Base-by-base conservation (phyloP, 2,888 invertebrate species). In the Cantharis lateralis region DNA sequence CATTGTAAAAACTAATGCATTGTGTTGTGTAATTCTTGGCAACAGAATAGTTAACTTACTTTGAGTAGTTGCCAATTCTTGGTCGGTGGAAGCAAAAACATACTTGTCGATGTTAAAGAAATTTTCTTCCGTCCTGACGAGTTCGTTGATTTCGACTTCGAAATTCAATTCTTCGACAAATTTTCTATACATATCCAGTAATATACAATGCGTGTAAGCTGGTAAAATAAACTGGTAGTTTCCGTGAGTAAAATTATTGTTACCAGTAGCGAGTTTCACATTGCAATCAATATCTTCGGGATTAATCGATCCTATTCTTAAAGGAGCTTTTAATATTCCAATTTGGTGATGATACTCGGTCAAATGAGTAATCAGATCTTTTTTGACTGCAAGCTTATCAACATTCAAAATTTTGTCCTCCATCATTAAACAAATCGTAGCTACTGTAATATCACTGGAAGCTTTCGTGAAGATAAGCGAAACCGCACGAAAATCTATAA, bases 391-490 rank as follows among this genome's bases (percentile, higher is more conserved):
- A 15, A 76, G 64, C 18, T 61, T 20, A 9, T 20, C 9, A 10
- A 77, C 74, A 15, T 61, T 13, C 10, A 74, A 10, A 68, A 77
- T 68, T 32, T 77, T 77, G 11, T 20, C 13, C 11, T 68, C 26
- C 18, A 77, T 4, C 5, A 77, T 3, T 11, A 2, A 7, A 15
- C 68, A 74, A 9, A 77, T 63, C 1, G 48, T 66, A 15, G 61
- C 68, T 9, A 15, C 62, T 0, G 4, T 69, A 62, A 62, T 32
- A 16, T 71, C 24, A 13, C 63, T 68, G 5, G 16, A 15, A 48
- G 74, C 77, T 18, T 77, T 77, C 2, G 77, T 77, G 24, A 74
- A 77, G 1, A 77, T 69, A 9, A 77, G 20, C 0, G 71, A 77
- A 68, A 77, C 28, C 9, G 71, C 63, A 62, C 62, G 61, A 24